Evolutionary conservation across 2,888 invertebrate species (phyloP).

Genomic region (Pandemis cinnamomeana): DNA sequence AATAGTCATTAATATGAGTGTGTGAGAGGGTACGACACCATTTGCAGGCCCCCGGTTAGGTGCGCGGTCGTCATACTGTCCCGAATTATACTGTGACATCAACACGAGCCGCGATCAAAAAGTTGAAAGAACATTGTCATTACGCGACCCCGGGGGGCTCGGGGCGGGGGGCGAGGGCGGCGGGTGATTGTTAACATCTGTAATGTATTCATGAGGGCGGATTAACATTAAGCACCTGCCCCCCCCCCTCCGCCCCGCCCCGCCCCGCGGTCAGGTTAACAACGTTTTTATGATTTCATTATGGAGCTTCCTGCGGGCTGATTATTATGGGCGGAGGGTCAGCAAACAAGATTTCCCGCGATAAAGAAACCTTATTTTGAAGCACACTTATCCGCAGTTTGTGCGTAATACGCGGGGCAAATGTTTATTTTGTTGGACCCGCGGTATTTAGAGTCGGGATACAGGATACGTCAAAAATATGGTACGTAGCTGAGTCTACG

Average conservation of each 20-base stretch:
- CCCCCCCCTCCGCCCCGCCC: neutral
- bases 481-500: slow-evolving; percentile 2
- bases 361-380: slow-evolving; percentile 23
- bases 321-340: slow-evolving; percentile 36
- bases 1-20: no score
- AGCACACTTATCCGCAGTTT: slow-evolving; percentile 2
- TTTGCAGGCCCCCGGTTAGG: neutral
- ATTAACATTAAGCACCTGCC: slow-evolving; percentile 40
- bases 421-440: neutral
- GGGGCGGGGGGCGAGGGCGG: neutral
- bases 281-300: slow-evolving; percentile 40
- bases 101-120: slow-evolving; percentile 11
- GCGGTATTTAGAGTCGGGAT: neutral
- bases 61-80: neutral
- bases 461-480: no score
- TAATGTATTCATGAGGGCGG: slow-evolving; percentile 45
- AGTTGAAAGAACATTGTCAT: slow-evolving; percentile 25
- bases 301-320: slow-evolving; percentile 18
- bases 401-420: neutral
- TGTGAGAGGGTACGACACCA: neutral
- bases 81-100: neutral
- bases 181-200: slow-evolving; percentile 42
- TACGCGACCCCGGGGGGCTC: neutral
- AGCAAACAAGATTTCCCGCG: slow-evolving; percentile 19
- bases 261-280: slow-evolving; percentile 26